Evolutionary conservation across 2,113 vertebrate genomes (phyloP), one percentile per base, ranked within the genome.

Genomic region (Rhinolophus sinicus): DNA sequence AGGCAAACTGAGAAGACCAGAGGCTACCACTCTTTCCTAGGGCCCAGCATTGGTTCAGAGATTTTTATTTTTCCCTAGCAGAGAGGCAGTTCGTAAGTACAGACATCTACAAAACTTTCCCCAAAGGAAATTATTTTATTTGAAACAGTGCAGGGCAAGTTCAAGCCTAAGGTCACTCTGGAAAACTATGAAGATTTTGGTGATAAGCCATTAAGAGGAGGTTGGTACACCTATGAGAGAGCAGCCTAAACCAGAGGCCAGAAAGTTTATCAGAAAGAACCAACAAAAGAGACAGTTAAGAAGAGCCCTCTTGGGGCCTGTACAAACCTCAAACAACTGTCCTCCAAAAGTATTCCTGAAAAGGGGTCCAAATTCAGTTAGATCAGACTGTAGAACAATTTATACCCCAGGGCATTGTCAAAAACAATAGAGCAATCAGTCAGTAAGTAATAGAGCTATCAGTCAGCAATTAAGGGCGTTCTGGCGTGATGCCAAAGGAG

Each of bases 281-380:
- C 11, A 26, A 35, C 2, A 44, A 64, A 67, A 92, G 52, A 65
- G 26, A 64, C 22, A 81, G 35, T 77, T 75, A 87, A 65, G 40
- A 88, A 77, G 80, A 88, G 3, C 18, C 4, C 16, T 62, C 75
- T 35, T 90, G 70, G 54, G 76, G 26, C 52, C 12, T 70, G 81
- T 67, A 64, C 40, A 89, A 94, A 81, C 30, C 9, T 81, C 35
- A 89, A 84, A 93, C 9, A 85, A 65, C 18, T 87, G 28, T 18
- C 60, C 65, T 90, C 60, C 40, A 44, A 52, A 95, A 88, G 16
- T 75, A 62, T 56, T n/a, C 19, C 35, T 70, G 28, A 56, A 67
- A 89, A 82, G n/a, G 18, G 38, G 28, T 2, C 69, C 35, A 70
- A 26, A 65, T 94, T 93, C 38, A 88, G 40, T 93, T 90, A 96